Conservation (phyloP, 2,888 invertebrate species). For the Rotaria magnacalcarata region DNA sequence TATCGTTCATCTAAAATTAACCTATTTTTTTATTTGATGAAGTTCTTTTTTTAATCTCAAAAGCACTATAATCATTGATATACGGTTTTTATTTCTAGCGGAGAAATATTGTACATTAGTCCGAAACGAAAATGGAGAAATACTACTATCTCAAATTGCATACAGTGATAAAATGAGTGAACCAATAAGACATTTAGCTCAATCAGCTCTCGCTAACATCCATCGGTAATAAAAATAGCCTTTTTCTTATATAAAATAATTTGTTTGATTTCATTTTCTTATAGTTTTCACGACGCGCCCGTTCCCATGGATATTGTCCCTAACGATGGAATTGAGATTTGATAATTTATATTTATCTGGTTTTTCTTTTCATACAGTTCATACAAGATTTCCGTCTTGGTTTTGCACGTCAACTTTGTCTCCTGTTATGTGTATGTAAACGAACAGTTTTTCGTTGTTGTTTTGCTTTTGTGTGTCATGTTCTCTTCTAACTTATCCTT, state of each 20-base stretch:
- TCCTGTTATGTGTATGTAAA: not conserved
- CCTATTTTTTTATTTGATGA: too few species aligned
- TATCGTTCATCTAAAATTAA: too few species aligned
- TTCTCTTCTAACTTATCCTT: not conserved
- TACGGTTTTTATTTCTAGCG: conserved; percentile 63
- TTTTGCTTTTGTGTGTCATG: too few species aligned
- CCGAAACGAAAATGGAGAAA: conserved; percentile 77
- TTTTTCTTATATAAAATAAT: not conserved
- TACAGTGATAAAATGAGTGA: not conserved
- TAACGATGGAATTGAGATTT: not conserved
- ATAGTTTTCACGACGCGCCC: not conserved
- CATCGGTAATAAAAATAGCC: not conserved
- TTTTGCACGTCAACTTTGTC: not conserved
- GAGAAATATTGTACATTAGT: conserved; percentile 85
- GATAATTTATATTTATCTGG: not conserved
- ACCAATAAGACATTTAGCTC: not conserved
- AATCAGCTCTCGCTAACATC: not conserved
- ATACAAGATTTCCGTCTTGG: not conserved
- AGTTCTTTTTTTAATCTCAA: too few species aligned
- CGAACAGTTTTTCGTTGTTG: not conserved
- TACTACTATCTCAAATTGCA: not conserved
- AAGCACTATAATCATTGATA: too few species aligned
- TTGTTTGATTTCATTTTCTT: not conserved
- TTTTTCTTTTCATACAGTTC: not conserved
- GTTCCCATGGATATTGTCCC: not conserved